Evolutionary conservation across 2,888 invertebrate genomes (phyloP).

Genomic region (Cenopis cana): DNA sequence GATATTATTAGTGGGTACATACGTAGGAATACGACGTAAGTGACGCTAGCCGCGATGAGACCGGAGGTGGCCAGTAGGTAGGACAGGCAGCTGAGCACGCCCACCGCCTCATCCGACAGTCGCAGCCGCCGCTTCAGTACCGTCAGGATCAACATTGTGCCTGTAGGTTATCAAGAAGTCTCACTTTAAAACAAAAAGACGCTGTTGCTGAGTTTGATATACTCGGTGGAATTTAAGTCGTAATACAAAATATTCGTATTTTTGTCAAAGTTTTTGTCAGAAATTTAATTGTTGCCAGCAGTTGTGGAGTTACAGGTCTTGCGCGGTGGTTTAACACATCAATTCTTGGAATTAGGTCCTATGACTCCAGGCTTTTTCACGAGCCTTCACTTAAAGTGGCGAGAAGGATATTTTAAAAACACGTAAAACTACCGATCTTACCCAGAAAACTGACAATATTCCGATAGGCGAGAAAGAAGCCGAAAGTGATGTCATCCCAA

Average conservation of each 20-base stretch:
- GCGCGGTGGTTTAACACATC: too few species aligned
- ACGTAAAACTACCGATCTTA: conserved; percentile 48
- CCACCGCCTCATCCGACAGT: conserved; percentile 73
- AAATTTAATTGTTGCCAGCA: too few species aligned
- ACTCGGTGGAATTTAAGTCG: too few species aligned
- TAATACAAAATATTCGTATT: too few species aligned
- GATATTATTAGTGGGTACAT: conserved; percentile 47
- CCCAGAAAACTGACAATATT: conserved; percentile 77
- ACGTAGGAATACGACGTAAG: conserved; percentile 71
- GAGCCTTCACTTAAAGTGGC: background rate
- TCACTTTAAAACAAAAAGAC: conserved; percentile 47
- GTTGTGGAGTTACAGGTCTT: background rate
- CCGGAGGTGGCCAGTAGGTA: conserved; percentile 68
- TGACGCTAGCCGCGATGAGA: conserved; percentile 66
- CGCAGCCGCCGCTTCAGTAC: conserved; percentile 69
- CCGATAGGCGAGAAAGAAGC: conserved; percentile 75
- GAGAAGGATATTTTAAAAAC: background rate
- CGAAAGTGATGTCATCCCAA: conserved; percentile 79
- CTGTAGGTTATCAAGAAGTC: conserved; percentile 56
- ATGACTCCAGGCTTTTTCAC: background rate
- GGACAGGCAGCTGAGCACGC: conserved; percentile 72
- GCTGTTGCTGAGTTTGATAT: background rate
- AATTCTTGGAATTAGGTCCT: background rate
- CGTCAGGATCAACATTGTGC: conserved; percentile 75
- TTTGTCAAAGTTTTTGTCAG: background rate